Conservation (phyloP, 2,797 vertebrate species). For the Manis crassicaudata region DNA sequence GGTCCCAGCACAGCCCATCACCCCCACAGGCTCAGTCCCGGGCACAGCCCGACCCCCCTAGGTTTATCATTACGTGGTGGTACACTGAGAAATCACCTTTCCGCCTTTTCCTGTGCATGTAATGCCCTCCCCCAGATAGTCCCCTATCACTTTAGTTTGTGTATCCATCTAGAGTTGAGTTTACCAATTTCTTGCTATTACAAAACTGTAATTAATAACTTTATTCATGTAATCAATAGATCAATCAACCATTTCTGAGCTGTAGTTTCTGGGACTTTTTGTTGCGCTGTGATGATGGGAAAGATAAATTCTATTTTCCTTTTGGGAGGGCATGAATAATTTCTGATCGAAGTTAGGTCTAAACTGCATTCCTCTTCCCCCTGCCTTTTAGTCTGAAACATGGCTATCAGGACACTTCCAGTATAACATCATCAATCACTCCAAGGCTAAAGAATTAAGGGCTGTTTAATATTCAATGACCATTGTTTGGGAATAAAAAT, state of each 20-base stretch:
- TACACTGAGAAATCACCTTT: neutral
- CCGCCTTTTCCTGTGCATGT: neutral
- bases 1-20: no score
- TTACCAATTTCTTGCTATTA: neutral
- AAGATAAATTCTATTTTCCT: neutral
- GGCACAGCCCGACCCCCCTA: no score
- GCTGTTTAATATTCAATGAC: neutral
- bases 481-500: slow-evolving; percentile 43
- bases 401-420: neutral
- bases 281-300: neutral
- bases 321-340: neutral
- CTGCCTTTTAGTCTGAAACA: neutral
- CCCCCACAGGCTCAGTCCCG: no score
- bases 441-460: neutral
- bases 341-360: neutral
- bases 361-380: neutral
- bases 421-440: neutral
- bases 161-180: neutral
- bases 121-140: no score
- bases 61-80: neutral
- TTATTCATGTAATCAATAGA: no score
- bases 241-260: neutral
- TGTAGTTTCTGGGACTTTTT: neutral
- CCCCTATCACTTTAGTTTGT: neutral
- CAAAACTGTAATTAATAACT: neutral